Base-by-base conservation (phyloP, 1,140 invertebrate genomes). In the Hetaerina americana region DNA sequence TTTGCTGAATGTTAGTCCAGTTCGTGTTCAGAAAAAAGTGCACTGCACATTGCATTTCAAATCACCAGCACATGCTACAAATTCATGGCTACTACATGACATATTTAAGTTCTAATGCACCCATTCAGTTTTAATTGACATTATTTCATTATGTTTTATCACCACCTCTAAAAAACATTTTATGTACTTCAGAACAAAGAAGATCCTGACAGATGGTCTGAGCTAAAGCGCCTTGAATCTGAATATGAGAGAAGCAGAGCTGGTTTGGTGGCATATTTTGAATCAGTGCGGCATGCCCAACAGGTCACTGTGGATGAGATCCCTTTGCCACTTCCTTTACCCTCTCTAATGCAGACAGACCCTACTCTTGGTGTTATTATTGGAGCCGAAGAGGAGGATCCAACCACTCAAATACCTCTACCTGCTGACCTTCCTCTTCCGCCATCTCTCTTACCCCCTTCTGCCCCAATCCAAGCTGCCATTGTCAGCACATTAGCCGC, bases 261-360 rank as follows among this genome's bases (percentile, higher is more conserved):
- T 77, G 89, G 94, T 79, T 82, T 97, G 69, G 90, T 96, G 68
- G 89, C 92, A 40, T 97, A 95, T 82, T 98, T 92, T 83, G 95
- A 98, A 81, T 94, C 95, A 74, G 96, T 98, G 0, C 88, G 90
- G 77, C 92, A 94, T 84, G 95, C 96, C 8, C 95, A 98, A 79
- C 92, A 94, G 79, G 95, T 98, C 0, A 57, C 40, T 82, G 87
- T 98, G n/a, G 95, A 98, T 83, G 95, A 98, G 80, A 98, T 99
- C 83, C 95, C 95, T 8, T 82, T 98, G 72, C 95, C 95, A 28
- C 40, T 57, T 57, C 40, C 40, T 57, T 57, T 57, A 57, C 40
- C 40, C 2, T 57, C 40, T n/a, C 40, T 57, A 26, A 15, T 28
- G 29, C 71, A 40, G 29, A 70, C 49, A 67, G 22, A 73, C 6